Evolutionary conservation across 2,888 invertebrate genomes (phyloP), one percentile per base, ranked within the genome.

Genomic region (Tupiocoris notatus): DNA sequence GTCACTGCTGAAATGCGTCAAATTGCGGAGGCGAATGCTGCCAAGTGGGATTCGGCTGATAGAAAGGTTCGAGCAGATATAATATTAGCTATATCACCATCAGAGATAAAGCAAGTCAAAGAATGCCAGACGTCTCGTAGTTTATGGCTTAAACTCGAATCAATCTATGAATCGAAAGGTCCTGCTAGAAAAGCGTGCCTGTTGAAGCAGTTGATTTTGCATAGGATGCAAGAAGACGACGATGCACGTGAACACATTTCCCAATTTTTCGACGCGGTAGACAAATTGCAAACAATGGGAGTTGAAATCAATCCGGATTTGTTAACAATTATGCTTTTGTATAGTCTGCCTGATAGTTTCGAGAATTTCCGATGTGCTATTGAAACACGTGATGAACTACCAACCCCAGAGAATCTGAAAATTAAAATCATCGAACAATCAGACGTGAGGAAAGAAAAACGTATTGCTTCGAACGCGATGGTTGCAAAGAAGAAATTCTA

Each of bases 81-180:
- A 65, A 22, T 22, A 12, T 65, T 65, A 65, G 39, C 21, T 9
- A 65, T 65, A 24, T 25, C 24, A 3, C 39, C 65, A 24, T 65
- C 65, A 65, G 65, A 65, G 17, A 23, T 65, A 65, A 65, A 63
- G 20, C 63, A 63, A 63, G 23, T 63, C n/a, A n/a, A 63, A 63
- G 63, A 23, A n/a, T 63, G 63, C 17, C 22, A 25, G 18, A 65
- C 65, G 9, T 65, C 65, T 12, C 2, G 39, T 16, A 25, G 24
- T 12, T 25, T 25, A 65, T 65, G 65, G 65, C 18, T 25, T 18
- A 65, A 23, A 17, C n/a, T 65, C 18, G 39, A 23, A 16, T 25
- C 24, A 25, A 65, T 65, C 6, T 65, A 23, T n/a, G 1, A 21
- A 23, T 65, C 65, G 23, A 65, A 65, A 65, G 65, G 65, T 7